phyloP scores from a whole-genome alignment of 2,888 invertebrate species.

The Junonia oenone region DNA sequence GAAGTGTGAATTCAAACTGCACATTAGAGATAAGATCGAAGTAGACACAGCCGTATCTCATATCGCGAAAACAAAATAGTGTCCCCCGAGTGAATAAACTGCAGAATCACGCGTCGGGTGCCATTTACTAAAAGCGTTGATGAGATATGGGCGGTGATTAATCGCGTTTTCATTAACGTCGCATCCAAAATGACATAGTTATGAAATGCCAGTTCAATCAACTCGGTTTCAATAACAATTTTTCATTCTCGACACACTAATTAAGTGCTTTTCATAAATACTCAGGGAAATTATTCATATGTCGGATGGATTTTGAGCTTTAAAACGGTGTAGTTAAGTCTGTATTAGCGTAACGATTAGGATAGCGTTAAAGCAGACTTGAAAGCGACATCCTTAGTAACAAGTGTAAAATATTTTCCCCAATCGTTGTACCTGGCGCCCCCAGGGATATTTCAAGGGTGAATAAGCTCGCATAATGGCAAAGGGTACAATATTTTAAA shows the following conservation, averaged over 20 bases:
- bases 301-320: conserved; percentile 40
- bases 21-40: not conserved
- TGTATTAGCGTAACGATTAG: conserved; percentile 40
- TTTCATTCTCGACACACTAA: conserved; percentile 78
- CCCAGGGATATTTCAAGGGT: conserved; percentile 81
- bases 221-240: conserved; percentile 77
- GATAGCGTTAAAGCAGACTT: conserved; percentile 51
- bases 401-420: conserved; percentile 80
- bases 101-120: conserved; percentile 52
- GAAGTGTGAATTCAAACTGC: too few relatives aligned
- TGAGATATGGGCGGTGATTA: conserved; percentile 57
- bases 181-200: conserved; percentile 76
- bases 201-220: conserved; percentile 76
- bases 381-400: conserved; percentile 75
- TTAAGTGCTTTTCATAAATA: conserved; percentile 77
- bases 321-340: conserved; percentile 37
- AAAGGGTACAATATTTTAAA: conserved; percentile 81
- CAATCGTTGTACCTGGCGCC: conserved; percentile 77
- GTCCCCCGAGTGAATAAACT: conserved; percentile 38
- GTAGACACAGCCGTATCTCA: conserved; percentile 1
- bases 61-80: conserved; percentile 39
- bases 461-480: conserved; percentile 80
- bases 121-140: conserved; percentile 51
- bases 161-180: conserved; percentile 69
- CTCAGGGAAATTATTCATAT: conserved; percentile 39